Conservation (phyloP, 2,888 invertebrate species). For the Vesta saturnalis region DNA sequence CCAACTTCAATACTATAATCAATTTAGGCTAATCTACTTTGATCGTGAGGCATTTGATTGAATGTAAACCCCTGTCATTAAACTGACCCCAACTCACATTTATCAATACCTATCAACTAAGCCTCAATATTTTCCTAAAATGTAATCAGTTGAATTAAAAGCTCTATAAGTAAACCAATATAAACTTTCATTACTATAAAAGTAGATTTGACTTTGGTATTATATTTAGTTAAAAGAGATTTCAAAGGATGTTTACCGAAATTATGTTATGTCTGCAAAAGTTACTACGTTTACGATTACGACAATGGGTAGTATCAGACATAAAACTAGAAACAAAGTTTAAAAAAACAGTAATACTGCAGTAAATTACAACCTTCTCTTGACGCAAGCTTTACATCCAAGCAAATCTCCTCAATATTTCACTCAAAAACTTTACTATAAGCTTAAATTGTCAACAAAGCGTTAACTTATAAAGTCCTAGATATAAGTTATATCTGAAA, state of each 20-base stretch:
- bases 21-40: slow-evolving; percentile 18
- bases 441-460: background rate
- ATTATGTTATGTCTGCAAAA: no score
- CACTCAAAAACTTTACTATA: slow-evolving; percentile 29
- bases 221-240: no score
- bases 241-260: no score
- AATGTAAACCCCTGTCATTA: slow-evolving; percentile 24
- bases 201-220: no score
- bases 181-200: no score
- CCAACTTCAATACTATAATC: slow-evolving; percentile 2
- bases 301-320: background rate
- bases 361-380: slow-evolving; percentile 25
- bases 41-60: slow-evolving; percentile 17
- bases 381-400: slow-evolving; percentile 25
- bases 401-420: slow-evolving; percentile 34
- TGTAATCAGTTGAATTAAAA: no score
- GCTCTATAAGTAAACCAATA: no score
- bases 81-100: slow-evolving; percentile 24
- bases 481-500: no score
- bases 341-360: background rate
- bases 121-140: no score
- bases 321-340: background rate
- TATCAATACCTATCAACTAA: slow-evolving; percentile 23
- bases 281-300: background rate
- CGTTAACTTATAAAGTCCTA: background rate